Base-by-base conservation (phyloP, 2,888 invertebrate genomes). In the Cheilosia vernalis region DNA sequence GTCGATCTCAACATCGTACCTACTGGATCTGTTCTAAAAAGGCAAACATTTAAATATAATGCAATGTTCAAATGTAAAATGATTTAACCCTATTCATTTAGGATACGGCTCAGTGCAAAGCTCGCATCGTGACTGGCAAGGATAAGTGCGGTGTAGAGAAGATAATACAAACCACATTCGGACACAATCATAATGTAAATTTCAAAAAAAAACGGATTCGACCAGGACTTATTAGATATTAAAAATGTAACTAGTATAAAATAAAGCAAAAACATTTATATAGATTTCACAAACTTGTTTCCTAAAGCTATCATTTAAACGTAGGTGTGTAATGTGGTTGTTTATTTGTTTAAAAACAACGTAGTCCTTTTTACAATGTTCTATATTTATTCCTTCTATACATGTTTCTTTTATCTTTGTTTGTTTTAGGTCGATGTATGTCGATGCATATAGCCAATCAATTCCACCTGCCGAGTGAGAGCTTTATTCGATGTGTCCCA, bases 11-110 rank as follows among this genome's bases (percentile, higher is more conserved):
- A 13, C 89, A 88, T 33, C 90, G 91, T 51, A 92, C 91, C 2
- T 92, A 92, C 87, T 92, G 92, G 92, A 91, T 92, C 56, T 92
- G 92, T 87, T 89, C 92, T 5, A 89, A 89, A 79, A 92, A 92
- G 89, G 92, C 91, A 58, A 87, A 87, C 73, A 27, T 19, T 10
- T 27, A 33, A 4, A 24, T 10, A n/a, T 47, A n/a, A 42, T n/a
- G 21, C 13, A 9, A 7, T 27, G 49, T 37, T 15, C n/a, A n/a
- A 37, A 42, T 17, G 30, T 37, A 10, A n/a, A 56, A 17, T 30
- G 40, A 67, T 27, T 21, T 10, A 33, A 10, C 21, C 21, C 74
- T 49, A 30, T 64, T 53, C 61, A 76, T 84, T 33, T 86, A 92
- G 92, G 92, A 92, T 87, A 89, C 90, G 15, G 90, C 91, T 15